These are phyloP conservation scores for Mechanitis messenoides DNA, from an alignment of 2,888 invertebrate genomes.

Conservation along the genomic window DNA sequence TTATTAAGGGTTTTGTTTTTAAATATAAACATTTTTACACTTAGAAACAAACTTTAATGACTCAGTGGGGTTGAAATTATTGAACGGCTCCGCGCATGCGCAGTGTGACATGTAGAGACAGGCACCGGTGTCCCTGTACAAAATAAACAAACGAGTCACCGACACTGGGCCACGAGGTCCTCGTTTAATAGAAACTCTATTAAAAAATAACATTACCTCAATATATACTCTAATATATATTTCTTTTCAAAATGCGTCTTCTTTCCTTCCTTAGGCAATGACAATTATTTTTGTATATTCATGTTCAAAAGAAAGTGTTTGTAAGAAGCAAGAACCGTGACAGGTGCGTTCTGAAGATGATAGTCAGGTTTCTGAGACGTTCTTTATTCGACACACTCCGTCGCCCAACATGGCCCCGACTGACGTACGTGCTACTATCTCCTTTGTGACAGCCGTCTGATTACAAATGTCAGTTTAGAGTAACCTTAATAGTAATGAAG, in stretches of 20 bases:
- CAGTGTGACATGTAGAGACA: constrained; percentile 35
- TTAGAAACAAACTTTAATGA: constrained; percentile 20
- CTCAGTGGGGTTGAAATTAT: constrained; percentile 47
- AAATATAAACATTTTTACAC: not conserved
- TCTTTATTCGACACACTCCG: constrained; percentile 63
- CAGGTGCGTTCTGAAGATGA: constrained; percentile 49
- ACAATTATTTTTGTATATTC: constrained; percentile 31
- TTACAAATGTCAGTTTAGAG: constrained; percentile 5
- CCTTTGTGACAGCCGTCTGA: constrained; percentile 1
- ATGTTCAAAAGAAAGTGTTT: constrained; percentile 69
- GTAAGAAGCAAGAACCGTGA: constrained; percentile 58
- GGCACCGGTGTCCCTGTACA: constrained; percentile 49
- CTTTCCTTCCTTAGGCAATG: constrained; percentile 13
- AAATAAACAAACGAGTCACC: constrained; percentile 65
- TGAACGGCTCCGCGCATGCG: constrained; percentile 69
- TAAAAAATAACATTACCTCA: constrained; percentile 9
- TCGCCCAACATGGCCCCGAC: constrained; percentile 48
- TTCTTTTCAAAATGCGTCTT: constrained; percentile 11
- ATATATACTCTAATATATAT: constrained; percentile 9
- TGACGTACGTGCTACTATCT: constrained; percentile 32
- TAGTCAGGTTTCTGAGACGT: constrained; percentile 50
- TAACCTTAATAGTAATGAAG: constrained; percentile 8
- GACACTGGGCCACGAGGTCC: constrained; percentile 58
- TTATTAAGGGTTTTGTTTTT: not conserved
- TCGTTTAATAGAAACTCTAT: constrained; percentile 29